A percentile compares a stretch with the other conserved stretches of the same genome.
These are phyloP conservation scores for Nebria ingens DNA, from an alignment of 1,140 invertebrate genomes.

Conservation along the genomic window DNA sequence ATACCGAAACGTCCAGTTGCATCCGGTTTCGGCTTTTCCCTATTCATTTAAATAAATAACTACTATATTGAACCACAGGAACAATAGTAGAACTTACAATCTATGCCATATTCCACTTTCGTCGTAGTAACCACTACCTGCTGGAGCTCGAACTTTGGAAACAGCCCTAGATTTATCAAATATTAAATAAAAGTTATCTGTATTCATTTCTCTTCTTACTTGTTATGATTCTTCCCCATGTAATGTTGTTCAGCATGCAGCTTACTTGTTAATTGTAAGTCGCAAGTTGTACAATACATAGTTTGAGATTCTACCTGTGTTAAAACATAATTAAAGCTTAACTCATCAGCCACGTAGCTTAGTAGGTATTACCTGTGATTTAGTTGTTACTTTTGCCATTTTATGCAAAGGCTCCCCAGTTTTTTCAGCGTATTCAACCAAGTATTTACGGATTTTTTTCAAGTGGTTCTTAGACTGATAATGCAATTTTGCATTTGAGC, in stretches of 20 bases:
- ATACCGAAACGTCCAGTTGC: conserved; percentile 21
- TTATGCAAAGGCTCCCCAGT: conserved; percentile 28
- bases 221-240: conserved; percentile 35
- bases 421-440: conserved; percentile 27
- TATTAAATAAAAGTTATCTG: conserved; percentile 13
- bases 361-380: background rate
- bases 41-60: background rate
- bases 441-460: conserved; percentile 35
- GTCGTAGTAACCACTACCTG: conserved; percentile 33
- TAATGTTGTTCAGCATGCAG: conserved; percentile 39
- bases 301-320: conserved; percentile 23
- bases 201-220: conserved; percentile 18
- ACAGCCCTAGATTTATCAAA: conserved; percentile 25
- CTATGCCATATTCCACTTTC: conserved; percentile 34
- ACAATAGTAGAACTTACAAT: too few relatives aligned
- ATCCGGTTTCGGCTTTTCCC: background rate
- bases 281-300: conserved; percentile 35
- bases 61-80: background rate
- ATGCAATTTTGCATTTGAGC: conserved; percentile 34
- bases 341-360: background rate
- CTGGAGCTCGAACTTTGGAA: conserved; percentile 25
- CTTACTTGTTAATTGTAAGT: conserved; percentile 34
- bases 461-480: conserved; percentile 39
- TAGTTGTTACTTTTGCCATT: conserved; percentile 16
- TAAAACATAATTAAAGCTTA: background rate